A percentile compares a stretch with the other conserved stretches of the same genome.
phyloP scores from a whole-genome alignment of 2,113 vertebrate species.

The Cyphomyrus discorhynchus region DNA sequence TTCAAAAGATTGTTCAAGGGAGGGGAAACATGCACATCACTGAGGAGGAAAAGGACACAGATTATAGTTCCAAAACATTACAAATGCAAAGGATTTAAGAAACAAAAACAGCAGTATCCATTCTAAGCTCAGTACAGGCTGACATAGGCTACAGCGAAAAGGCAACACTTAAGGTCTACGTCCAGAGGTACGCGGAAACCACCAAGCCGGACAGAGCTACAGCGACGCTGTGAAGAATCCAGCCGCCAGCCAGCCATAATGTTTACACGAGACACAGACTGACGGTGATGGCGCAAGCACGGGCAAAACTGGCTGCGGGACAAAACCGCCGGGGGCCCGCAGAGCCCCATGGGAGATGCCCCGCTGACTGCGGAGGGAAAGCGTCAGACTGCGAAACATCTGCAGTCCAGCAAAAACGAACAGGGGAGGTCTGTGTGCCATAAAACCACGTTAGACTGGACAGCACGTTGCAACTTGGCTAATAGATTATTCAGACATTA shows the following conservation, averaged over 20 bases:
- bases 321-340: not conserved
- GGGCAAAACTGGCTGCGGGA: not conserved
- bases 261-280: not conserved
- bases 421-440: not conserved
- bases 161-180: not conserved
- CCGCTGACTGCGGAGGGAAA: not conserved
- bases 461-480: not conserved
- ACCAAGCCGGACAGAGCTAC: not conserved
- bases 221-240: not conserved
- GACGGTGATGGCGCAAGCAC: not conserved
- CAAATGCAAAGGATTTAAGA: not conserved
- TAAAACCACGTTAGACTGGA: not conserved
- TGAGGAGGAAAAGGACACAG: not conserved
- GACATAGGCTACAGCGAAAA: not conserved
- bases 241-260: not conserved
- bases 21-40: not conserved
- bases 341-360: not conserved
- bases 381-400: not conserved
- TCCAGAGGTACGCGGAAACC: not conserved
- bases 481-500: not conserved
- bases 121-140: not conserved
- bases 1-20: constrained; percentile 34
- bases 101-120: not conserved
- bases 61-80: not conserved
- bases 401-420: not conserved